A percentile compares a stretch with the other conserved stretches of the same genome.
Conservation (phyloP, 2,113 vertebrate species). For the Vulpes vulpes region DNA sequence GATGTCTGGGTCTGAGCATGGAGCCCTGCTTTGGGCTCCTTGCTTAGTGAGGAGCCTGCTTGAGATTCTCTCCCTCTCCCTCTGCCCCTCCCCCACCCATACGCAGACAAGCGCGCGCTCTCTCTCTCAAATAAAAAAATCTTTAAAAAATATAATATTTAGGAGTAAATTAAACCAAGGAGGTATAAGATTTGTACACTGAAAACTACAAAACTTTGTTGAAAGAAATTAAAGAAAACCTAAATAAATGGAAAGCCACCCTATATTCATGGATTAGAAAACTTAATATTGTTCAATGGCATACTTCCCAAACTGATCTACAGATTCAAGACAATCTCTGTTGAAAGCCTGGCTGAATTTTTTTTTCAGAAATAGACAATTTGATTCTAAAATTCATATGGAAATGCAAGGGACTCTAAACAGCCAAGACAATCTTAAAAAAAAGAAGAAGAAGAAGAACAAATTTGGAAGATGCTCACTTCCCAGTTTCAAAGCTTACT, state of each 20-base stretch:
- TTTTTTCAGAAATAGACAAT: background rate
- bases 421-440: background rate
- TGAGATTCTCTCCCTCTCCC: too few relatives aligned
- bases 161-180: too few relatives aligned
- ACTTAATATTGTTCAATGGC: background rate
- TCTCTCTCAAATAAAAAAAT: too few relatives aligned
- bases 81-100: too few relatives aligned
- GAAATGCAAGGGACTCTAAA: background rate
- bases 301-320: background rate
- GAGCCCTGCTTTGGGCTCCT: too few relatives aligned
- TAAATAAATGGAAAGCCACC: background rate
- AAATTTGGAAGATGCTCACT: background rate
- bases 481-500: background rate
- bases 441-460: background rate
- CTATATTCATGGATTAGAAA: background rate
- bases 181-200: background rate
- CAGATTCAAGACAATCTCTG: background rate
- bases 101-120: too few relatives aligned
- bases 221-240: background rate
- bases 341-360: background rate
- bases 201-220: background rate
- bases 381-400: background rate
- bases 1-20: too few relatives aligned
- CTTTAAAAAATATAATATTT: too few relatives aligned
- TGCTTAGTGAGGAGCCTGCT: too few relatives aligned